These are phyloP conservation scores for Spicauda simplicius DNA, from an alignment of 2,888 invertebrate species.

Conservation along the genomic window DNA sequence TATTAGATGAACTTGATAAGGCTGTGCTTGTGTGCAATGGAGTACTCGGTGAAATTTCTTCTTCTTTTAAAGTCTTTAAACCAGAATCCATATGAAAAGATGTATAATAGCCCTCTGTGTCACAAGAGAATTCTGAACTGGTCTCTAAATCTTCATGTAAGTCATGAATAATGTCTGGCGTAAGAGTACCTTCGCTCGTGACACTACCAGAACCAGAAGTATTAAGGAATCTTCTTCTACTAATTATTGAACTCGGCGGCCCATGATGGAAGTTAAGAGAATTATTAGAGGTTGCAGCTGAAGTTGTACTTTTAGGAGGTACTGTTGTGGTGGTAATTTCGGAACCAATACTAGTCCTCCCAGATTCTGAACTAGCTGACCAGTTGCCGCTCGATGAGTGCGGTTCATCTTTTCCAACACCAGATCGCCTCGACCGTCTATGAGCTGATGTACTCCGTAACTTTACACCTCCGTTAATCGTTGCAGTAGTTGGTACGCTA, in stretches of 20 bases:
- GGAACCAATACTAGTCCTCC: conserved; percentile 93
- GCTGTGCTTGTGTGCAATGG: conserved; percentile 90
- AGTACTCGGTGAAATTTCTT: conserved; percentile 86
- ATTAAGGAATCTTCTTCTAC: conserved; percentile 87
- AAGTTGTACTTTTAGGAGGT: conserved; percentile 88
- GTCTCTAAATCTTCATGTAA: conserved; percentile 93
- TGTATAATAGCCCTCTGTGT: conserved; percentile 98
- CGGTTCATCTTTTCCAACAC: conserved; percentile 90
- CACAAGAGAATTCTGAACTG: conserved; percentile 96
- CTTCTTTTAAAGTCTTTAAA: conserved; percentile 92
- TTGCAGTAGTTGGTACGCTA: conserved; percentile 80
- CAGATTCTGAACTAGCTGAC: conserved; percentile 96
- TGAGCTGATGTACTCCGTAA: conserved; percentile 90
- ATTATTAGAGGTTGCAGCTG: conserved; percentile 88
- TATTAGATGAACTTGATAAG: conserved; percentile 88
- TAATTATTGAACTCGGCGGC: conserved; percentile 89
- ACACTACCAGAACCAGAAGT: conserved; percentile 93
- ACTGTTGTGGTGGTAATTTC: conserved; percentile 90
- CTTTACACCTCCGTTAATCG: conserved; percentile 87
- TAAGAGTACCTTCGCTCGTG: conserved; percentile 93
- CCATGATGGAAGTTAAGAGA: conserved; percentile 87
- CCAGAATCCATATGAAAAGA: conserved; percentile 99
- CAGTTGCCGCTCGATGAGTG: conserved; percentile 97
- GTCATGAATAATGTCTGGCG: conserved; percentile 92
- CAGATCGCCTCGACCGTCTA: conserved; percentile 88